Percentiles rank a stretch among this genome's conserved stretches.
Conservation (phyloP, 2,797 vertebrate genomes). For the Ceyx erithaca region DNA sequence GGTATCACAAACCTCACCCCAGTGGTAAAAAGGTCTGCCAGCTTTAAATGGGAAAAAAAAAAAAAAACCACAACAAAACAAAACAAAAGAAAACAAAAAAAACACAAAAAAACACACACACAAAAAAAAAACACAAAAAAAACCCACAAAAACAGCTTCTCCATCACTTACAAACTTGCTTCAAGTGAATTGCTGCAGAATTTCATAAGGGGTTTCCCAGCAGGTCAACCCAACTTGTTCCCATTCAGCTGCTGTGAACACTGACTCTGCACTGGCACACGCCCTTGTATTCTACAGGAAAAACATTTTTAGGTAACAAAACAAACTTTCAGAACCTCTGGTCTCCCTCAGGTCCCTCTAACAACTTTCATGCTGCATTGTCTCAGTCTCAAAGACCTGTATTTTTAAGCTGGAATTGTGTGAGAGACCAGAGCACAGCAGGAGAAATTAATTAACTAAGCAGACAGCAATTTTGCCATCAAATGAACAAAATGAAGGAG, state of each 20-base stretch:
- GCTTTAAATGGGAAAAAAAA: background rate
- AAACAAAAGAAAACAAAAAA: no score
- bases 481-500: constrained; percentile 54
- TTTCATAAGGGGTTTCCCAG: background rate
- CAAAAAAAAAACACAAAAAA: background rate
- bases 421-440: constrained; percentile 6
- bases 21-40: background rate
- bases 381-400: background rate
- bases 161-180: background rate
- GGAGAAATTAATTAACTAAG: constrained; percentile 55
- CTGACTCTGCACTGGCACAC: background rate
- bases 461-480: constrained; percentile 40
- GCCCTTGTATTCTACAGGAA: background rate
- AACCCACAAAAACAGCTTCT: background rate
- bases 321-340: background rate
- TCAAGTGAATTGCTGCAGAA: background rate
- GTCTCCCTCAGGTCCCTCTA: background rate
- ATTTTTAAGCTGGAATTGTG: background rate
- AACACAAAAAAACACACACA: no score
- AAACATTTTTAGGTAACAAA: constrained; percentile 12
- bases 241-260: background rate
- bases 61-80: no score
- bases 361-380: constrained; percentile 6
- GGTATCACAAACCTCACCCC: background rate
- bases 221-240: background rate